phyloP scores from a whole-genome alignment of 2,113 vertebrate species.

The Polypterus senegalus region DNA sequence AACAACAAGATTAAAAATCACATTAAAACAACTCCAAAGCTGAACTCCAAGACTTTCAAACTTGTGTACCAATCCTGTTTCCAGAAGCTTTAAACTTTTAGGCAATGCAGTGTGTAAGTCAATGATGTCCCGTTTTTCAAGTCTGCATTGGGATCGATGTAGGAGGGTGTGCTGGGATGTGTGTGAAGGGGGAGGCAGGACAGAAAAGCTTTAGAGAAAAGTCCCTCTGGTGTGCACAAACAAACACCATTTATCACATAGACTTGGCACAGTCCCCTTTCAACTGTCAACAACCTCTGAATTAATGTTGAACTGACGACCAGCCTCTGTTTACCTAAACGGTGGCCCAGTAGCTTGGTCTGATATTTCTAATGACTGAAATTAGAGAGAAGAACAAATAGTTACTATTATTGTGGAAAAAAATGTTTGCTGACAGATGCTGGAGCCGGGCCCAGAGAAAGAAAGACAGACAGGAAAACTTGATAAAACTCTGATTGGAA shows the following conservation, averaged over 20 bases:
- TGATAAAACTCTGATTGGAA: background rate
- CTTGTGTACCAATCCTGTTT: too few relatives aligned
- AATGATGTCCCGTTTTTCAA: too few relatives aligned
- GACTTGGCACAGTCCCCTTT: constrained; percentile 10
- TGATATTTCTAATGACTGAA: constrained; percentile 19
- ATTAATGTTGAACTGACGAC: constrained; percentile 31
- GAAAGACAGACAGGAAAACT: background rate
- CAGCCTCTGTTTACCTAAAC: constrained; percentile 23
- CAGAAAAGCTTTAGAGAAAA: constrained; percentile 2
- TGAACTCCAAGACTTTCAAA: too few relatives aligned
- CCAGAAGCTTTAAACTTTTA: too few relatives aligned
- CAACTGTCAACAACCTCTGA: constrained; percentile 28
- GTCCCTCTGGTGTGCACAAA: constrained; percentile 2
- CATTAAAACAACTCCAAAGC: too few relatives aligned
- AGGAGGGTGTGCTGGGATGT: background rate
- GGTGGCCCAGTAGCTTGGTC: constrained; percentile 15
- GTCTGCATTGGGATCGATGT: too few relatives aligned
- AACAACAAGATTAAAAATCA: too few relatives aligned
- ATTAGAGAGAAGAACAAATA: constrained; percentile 23
- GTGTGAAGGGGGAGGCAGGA: background rate
- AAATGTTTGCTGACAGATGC: constrained; percentile 9
- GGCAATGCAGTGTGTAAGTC: too few relatives aligned
- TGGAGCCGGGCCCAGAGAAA: background rate
- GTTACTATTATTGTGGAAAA: constrained; percentile 10
- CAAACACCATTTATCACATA: constrained; percentile 32